Evolutionary conservation across 2,113 vertebrate species (phyloP), one percentile per base, ranked within the genome.

Genomic region (Thinocorus orbignyianus): DNA sequence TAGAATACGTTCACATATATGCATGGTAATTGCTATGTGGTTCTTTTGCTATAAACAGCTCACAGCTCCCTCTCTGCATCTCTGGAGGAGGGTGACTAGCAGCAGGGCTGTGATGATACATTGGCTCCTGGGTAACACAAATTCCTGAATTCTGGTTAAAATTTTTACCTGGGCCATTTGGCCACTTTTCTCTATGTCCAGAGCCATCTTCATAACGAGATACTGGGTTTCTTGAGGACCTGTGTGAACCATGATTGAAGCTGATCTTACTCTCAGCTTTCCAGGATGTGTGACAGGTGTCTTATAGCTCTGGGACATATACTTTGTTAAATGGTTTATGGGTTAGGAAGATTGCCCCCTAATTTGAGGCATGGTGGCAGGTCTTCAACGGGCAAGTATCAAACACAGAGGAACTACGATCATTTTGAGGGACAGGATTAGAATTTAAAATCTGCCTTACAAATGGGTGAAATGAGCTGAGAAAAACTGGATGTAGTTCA

Each of bases 391-490:
- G 55, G 28, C 1, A 2, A 89, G 44, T 69, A 88, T 16, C 73
- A 79, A 86, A 9, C 48, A 79, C 37, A 86, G 91, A 81, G 24
- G 42, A 89, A 57, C 39, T 1, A 30, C 61, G 89, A 74, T 87
- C 3, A 64, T 87, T 93, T 60, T 77, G 77, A 89, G 77, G 35
- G 51, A 74, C 72, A 81, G 46, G 42, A 79, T 89, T 81, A 91
- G 91, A 92, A 93, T 94, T 95, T 81, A 79, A 92, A 93, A 93
- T 95, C 86, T 89, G 48, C 39, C 81, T 95, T 93, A 96, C 83
- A 93, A 97, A 89, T 55, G 80, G 69, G 76, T 95, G 89, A 95
- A 95, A 95, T 92, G 93, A 97, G 30, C 94, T 92, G 94, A 89
- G 93, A 81, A 93, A 92, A 92, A 39, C 91, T 97, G 96, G 93